Conservation (phyloP, 1,140 invertebrate species). For the Drosophila malerkotliana region DNA sequence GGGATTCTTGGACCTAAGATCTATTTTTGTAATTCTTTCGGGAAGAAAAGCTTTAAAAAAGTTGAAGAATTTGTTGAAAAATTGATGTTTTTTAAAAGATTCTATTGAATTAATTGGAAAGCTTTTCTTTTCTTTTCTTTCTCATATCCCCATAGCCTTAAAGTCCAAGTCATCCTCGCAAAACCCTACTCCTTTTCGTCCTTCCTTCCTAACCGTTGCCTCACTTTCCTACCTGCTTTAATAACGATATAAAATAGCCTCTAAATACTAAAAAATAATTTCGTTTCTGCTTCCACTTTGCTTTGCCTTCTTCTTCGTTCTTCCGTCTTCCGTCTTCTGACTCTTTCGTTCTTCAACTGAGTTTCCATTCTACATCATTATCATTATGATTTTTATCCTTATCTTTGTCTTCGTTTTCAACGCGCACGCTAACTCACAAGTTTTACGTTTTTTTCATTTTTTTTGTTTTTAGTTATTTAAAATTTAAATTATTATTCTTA, state of each 20-base stretch:
- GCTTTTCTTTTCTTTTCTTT: not conserved
- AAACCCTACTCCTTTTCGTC: slow-evolving; percentile 19
- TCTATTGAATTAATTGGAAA: too few relatives aligned
- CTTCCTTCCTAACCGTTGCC: slow-evolving; percentile 27
- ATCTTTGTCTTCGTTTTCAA: slow-evolving; percentile 69
- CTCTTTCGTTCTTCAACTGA: slow-evolving; percentile 25
- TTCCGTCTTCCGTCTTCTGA: slow-evolving; percentile 10
- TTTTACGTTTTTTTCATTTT: slow-evolving; percentile 28
- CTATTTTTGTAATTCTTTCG: not conserved
- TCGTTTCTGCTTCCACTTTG: slow-evolving; percentile 51
- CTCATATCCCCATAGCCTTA: not conserved
- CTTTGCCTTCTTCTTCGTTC: slow-evolving; percentile 5
- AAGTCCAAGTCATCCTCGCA: slow-evolving; percentile 16
- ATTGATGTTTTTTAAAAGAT: not conserved
- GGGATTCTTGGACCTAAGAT: slow-evolving; percentile 50
- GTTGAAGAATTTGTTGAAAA: too few relatives aligned
- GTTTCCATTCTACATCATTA: slow-evolving; percentile 35
- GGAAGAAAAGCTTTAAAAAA: too few relatives aligned
- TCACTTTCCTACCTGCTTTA: slow-evolving; percentile 42
- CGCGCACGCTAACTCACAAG: slow-evolving; percentile 72
- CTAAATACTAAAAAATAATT: slow-evolving; percentile 83
- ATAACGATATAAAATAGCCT: slow-evolving; percentile 83
- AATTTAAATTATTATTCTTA: slow-evolving; percentile 22
- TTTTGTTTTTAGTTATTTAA: slow-evolving; percentile 4
- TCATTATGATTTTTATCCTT: slow-evolving; percentile 34